Conservation (phyloP, 2,888 invertebrate species). For the Drosophila fulvimacula region DNA sequence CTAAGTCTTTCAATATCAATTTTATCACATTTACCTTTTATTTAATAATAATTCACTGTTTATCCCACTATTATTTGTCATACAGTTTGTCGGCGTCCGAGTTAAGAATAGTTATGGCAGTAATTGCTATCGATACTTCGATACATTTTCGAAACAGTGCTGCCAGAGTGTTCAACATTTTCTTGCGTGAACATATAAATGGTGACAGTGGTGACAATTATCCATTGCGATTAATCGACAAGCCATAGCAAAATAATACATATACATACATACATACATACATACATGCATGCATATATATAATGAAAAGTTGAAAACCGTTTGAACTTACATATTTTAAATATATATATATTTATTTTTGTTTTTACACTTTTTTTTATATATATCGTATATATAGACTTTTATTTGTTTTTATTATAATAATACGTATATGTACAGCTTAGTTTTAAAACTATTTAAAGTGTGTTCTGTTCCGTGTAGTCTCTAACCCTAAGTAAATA, state of each 20-base stretch:
- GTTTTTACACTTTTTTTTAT: conserved; percentile 74
- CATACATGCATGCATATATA: too few relatives aligned
- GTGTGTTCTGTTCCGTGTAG: conserved; percentile 50
- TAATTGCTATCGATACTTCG: conserved; percentile 9
- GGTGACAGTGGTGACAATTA: not conserved
- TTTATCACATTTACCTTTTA: conserved; percentile 25
- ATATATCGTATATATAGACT: conserved; percentile 76
- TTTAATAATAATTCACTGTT: conserved; percentile 6
- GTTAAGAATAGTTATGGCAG: conserved; percentile 10
- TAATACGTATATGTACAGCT: conserved; percentile 70
- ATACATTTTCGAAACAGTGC: not conserved
- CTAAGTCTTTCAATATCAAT: not conserved
- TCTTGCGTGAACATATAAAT: not conserved
- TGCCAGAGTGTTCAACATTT: conserved; percentile 19
- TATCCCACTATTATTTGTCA: conserved; percentile 17
- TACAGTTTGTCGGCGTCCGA: conserved; percentile 44
- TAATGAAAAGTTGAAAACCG: conserved; percentile 14
- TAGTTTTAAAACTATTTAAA: conserved; percentile 69
- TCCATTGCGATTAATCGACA: conserved; percentile 1
- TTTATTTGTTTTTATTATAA: conserved; percentile 46
- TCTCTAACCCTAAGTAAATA: conserved; percentile 61
- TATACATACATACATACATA: too few relatives aligned
- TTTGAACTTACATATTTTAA: conserved; percentile 66
- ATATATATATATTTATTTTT: conserved; percentile 70
- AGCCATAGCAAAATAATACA: not conserved